Base-by-base conservation (phyloP, 30 jellyfish, hydroid and myxozoan genomes). In the Mastigias papua region DNA sequence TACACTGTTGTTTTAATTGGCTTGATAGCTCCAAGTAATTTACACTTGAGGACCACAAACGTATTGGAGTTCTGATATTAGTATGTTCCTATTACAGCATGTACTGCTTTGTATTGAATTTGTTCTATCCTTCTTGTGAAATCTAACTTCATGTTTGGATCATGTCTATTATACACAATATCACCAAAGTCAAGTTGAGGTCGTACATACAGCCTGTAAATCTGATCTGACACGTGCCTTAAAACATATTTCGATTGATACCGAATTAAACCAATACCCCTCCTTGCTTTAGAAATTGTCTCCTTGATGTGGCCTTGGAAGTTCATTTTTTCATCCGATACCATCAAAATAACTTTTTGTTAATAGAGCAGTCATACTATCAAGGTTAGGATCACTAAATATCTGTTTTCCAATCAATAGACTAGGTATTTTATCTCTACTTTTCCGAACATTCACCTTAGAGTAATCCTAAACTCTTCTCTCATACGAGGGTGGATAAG, bases 31-130 rank as follows among this genome's bases (percentile, higher is more conserved):
- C 33, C 33, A 5, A 72, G 54, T 72, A 72, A 32, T 72, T 72
- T 33, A 76, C 33, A 25, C 74, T 72, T 72, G 33, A 72, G 31
- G 69, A 13, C 60, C 26, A 3, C n/a, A 25, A 72, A 3, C 22
- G 84, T 26, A 4, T 19, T 48, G 1, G 78, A 75, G 10, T 42
- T 25, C 48, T 48, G 46, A 48, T 26, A 22, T 75, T 72, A 10
- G 37, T 20, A 23, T 54, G 81, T 64, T 27, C 76, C 88, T 21
- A 78, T 26, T 19, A 77, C 88, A 16, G 88, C 88, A 25, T 49
- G 64, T 6, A 73, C 80, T 57, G 89, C 79, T 33, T 13, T 11
- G 62, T 78, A 78, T 62, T 78, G 89, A 21, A 78, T 57, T 17
- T 50, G 46, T 34, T 78, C 79, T 4, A 78, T 19, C 31, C 71